Evolutionary conservation across 1,140 invertebrate species (phyloP).

Genomic region (Drosophila auraria): DNA sequence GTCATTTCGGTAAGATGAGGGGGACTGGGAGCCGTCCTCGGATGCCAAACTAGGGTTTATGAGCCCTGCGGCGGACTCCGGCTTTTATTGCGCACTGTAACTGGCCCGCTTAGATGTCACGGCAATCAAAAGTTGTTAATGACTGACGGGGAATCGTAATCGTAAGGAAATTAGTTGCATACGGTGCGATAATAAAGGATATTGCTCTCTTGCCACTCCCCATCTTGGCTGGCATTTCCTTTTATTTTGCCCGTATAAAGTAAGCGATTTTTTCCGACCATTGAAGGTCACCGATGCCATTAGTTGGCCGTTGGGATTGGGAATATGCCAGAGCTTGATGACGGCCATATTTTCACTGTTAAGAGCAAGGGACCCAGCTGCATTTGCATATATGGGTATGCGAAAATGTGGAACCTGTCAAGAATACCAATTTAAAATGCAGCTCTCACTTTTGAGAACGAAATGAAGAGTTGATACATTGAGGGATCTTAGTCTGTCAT

Average conservation of each 20-base stretch:
- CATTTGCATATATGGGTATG: constrained; percentile 69
- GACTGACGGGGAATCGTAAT: constrained; percentile 41
- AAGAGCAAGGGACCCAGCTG: constrained; percentile 55
- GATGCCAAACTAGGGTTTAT: constrained; percentile 46
- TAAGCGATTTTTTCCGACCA: constrained; percentile 10
- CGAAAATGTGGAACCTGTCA: constrained; percentile 66
- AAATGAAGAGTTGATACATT: constrained; percentile 1
- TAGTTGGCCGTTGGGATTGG: constrained; percentile 55
- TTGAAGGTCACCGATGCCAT: constrained; percentile 54
- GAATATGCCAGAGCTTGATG: constrained; percentile 57
- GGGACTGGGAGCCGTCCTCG: constrained; percentile 6
- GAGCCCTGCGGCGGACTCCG: constrained; percentile 37
- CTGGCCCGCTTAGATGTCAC: constrained; percentile 51
- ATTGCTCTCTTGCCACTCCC: constrained; percentile 12
- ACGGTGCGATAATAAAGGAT: constrained; percentile 51
- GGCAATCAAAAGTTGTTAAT: constrained; percentile 59
- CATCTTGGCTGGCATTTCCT: constrained; percentile 3
- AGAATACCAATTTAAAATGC: constrained; percentile 49
- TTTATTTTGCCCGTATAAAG: constrained; percentile 4
- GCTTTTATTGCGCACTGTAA: constrained; percentile 48
- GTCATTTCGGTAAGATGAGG: constrained; percentile 59
- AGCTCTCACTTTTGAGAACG: not conserved
- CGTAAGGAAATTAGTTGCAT: constrained; percentile 54
- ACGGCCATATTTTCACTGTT: constrained; percentile 72
- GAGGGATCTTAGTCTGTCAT: constrained; percentile 40